phyloP scores from a whole-genome alignment of 2,113 vertebrate genomes.

The Sphaerodactylus townsendi region DNA sequence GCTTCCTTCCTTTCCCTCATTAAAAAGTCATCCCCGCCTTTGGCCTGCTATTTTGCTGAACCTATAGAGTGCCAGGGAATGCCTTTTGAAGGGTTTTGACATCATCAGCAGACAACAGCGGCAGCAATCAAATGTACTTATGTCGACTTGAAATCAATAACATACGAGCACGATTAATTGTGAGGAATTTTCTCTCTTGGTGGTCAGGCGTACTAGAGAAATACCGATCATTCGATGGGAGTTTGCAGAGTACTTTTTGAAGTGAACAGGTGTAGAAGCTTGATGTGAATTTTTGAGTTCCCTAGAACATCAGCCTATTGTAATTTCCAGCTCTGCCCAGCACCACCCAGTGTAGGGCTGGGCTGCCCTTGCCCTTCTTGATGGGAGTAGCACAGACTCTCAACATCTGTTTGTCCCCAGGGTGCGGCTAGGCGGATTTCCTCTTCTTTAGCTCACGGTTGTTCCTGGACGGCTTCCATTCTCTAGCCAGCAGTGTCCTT shows the following conservation, averaged over 20 bases:
- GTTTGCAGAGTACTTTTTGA: background rate
- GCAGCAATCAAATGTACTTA: too few relatives aligned
- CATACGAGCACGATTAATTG: background rate
- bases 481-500: too few relatives aligned
- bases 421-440: background rate
- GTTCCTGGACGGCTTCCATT: background rate
- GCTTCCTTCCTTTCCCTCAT: too few relatives aligned
- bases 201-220: background rate
- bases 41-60: too few relatives aligned
- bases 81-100: too few relatives aligned
- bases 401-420: background rate
- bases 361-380: background rate
- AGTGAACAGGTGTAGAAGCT: background rate
- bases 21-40: too few relatives aligned
- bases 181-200: background rate
- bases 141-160: too few relatives aligned
- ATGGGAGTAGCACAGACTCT: background rate
- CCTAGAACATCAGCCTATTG: background rate
- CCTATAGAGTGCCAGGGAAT: too few relatives aligned
- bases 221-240: background rate
- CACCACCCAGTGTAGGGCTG: background rate
- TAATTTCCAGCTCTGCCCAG: background rate
- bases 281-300: background rate
- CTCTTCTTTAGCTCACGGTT: background rate
- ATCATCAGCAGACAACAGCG: too few relatives aligned